phyloP scores from a whole-genome alignment of 2,888 invertebrate genomes.

The Drosophila colorata region DNA sequence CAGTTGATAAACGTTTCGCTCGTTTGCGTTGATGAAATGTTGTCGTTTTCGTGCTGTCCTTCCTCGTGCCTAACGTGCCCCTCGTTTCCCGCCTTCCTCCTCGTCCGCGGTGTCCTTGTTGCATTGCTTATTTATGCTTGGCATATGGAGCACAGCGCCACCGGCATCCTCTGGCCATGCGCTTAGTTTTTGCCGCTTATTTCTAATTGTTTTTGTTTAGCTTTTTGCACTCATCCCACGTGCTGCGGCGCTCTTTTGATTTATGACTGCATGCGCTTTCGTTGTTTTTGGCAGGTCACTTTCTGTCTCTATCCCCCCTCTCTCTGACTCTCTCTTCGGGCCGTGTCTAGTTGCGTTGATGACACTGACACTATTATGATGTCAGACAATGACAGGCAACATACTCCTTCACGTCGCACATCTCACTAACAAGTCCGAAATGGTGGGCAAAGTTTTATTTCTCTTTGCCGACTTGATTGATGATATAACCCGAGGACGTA shows the following conservation, averaged over 20 bases:
- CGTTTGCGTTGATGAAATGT: constrained; percentile 81
- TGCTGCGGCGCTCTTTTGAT: constrained; percentile 54
- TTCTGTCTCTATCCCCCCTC: background rate
- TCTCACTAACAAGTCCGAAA: background rate
- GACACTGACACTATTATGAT: constrained; percentile 80
- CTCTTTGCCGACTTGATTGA: constrained; percentile 36
- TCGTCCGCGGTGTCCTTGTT: constrained; percentile 47
- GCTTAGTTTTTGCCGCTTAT: constrained; percentile 74
- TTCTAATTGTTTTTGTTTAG: constrained; percentile 73
- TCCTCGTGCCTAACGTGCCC: constrained; percentile 1
- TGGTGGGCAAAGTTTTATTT: background rate
- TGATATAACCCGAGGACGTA: constrained; percentile 14
- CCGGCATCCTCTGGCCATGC: constrained; percentile 44
- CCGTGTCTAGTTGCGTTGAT: constrained; percentile 48
- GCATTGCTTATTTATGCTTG: constrained; percentile 78
- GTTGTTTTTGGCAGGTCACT: constrained; percentile 42
- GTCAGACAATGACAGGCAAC: constrained; percentile 73
- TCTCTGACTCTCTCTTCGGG: constrained; percentile 3
- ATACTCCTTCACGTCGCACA: constrained; percentile 55
- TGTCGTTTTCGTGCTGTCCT: constrained; percentile 52
- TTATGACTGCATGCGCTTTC: constrained; percentile 48
- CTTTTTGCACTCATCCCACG: constrained; percentile 27
- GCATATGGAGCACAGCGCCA: constrained; percentile 65
- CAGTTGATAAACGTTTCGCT: constrained; percentile 85
- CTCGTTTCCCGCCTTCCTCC: background rate